Evolutionary conservation across 2,797 vertebrate species (phyloP).

Genomic region (Macroramphosus scolopax): DNA sequence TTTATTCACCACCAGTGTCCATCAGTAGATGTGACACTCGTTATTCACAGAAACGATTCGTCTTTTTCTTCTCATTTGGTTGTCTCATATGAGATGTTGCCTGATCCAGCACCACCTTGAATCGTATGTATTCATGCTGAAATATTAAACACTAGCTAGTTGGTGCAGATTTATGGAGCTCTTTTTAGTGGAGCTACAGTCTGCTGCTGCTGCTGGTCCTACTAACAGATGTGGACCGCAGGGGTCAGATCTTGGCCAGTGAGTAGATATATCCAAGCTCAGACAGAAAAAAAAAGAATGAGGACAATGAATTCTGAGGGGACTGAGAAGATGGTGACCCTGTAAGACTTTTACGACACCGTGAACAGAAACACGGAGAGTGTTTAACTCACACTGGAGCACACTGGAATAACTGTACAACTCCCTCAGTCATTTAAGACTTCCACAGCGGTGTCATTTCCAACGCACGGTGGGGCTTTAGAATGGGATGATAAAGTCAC

Average conservation of each 20-base stretch:
- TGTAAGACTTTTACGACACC: background rate
- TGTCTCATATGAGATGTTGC: too few species aligned
- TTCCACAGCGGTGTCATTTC: slow-evolving; percentile 68
- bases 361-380: background rate
- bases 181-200: slow-evolving; percentile 13
- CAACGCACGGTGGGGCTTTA: slow-evolving; percentile 57
- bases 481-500: slow-evolving; percentile 68
- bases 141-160: too few species aligned
- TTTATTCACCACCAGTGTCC: slow-evolving; percentile 1
- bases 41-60: background rate
- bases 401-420: slow-evolving; percentile 18
- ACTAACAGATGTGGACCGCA: slow-evolving; percentile 53
- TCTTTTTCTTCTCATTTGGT: too few species aligned
- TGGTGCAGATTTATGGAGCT: too few species aligned
- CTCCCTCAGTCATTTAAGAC: slow-evolving; percentile 20
- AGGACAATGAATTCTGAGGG: slow-evolving; percentile 1
- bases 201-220: slow-evolving; percentile 23
- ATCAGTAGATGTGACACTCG: background rate
- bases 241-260: slow-evolving; percentile 51
- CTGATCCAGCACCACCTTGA: too few species aligned
- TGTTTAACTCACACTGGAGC: background rate
- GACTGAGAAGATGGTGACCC: background rate
- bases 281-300: slow-evolving; percentile 39
- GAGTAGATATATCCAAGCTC: slow-evolving; percentile 46
- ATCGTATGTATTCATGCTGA: too few species aligned